Percentiles rank a stretch among this genome's conserved stretches.
Conservation (phyloP, 1,140 invertebrate species). For the Thrips palmi region DNA sequence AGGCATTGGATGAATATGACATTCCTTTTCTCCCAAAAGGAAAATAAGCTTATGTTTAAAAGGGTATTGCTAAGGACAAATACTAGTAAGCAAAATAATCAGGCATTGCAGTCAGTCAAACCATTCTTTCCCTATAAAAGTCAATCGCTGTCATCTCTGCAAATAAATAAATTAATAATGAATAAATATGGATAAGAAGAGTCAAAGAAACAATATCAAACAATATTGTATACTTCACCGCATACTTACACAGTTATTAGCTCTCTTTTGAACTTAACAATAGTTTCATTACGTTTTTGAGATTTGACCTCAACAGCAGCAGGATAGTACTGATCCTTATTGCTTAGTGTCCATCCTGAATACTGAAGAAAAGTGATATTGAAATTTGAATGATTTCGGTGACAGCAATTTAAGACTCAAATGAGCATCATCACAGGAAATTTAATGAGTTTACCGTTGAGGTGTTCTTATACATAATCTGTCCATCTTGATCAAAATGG, state of each 20-base stretch:
- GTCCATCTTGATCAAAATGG: constrained; percentile 41
- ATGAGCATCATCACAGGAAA: constrained; percentile 5
- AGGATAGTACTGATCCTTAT: constrained; percentile 42
- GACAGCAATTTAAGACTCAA: constrained; percentile 5
- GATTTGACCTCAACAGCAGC: constrained; percentile 29
- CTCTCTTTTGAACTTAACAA: constrained; percentile 29
- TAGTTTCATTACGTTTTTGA: constrained; percentile 29
- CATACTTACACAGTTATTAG: constrained; percentile 16
- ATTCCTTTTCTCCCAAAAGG: too few species aligned
- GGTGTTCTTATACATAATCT: constrained; percentile 52
- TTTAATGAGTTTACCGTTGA: constrained; percentile 37
- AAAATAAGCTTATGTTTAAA: too few species aligned
- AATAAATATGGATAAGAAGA: too few species aligned
- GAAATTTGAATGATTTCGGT: not conserved
- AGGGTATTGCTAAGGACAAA: too few species aligned
- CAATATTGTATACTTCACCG: too few species aligned
- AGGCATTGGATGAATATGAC: too few species aligned
- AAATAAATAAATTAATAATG: too few species aligned
- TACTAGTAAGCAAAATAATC: too few species aligned
- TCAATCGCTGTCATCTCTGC: too few species aligned
- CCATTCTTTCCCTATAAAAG: too few species aligned
- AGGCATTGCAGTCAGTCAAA: too few species aligned
- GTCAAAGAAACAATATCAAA: too few species aligned
- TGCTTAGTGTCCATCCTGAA: constrained; percentile 45
- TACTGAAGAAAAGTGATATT: constrained; percentile 30